Evolutionary conservation across 2,113 vertebrate species (phyloP).

Genomic region (Fulica atra): DNA sequence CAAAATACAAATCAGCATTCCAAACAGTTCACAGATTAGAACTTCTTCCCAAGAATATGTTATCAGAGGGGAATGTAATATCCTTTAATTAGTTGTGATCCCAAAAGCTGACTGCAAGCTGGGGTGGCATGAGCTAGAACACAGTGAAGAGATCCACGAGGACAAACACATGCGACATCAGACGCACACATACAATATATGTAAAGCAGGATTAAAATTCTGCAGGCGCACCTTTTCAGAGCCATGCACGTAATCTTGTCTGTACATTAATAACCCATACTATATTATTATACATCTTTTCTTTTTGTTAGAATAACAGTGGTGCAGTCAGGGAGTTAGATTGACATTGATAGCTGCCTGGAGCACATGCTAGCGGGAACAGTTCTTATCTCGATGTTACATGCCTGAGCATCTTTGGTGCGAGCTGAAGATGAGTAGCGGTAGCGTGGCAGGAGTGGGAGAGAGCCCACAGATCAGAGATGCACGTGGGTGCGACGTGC

Average conservation of each 20-base stretch:
- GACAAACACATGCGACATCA: background rate
- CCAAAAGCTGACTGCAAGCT: background rate
- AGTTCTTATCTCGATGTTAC: background rate
- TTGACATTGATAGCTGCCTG: conserved; percentile 26
- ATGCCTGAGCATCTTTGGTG: background rate
- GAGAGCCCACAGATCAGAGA: background rate
- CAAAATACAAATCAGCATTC: conserved; percentile 48
- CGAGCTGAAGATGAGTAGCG: background rate
- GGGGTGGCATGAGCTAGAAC: background rate
- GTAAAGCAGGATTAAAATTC: background rate
- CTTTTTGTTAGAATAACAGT: background rate
- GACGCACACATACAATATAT: no score
- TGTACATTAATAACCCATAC: background rate
- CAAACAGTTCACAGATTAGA: conserved; percentile 59
- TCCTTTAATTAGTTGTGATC: conserved; percentile 46
- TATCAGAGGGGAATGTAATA: background rate
- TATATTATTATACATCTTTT: background rate
- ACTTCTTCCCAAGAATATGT: conserved; percentile 37
- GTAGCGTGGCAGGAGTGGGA: background rate
- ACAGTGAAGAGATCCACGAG: background rate
- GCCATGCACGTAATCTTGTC: background rate
- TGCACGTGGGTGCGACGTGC: accelerated
- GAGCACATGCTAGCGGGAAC: background rate
- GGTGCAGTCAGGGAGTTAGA: conserved; percentile 7
- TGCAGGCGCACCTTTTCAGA: background rate